Percentiles rank a stretch among this genome's conserved stretches.
Conservation (phyloP, 2,113 vertebrate genomes). For the Sus scrofa region DNA sequence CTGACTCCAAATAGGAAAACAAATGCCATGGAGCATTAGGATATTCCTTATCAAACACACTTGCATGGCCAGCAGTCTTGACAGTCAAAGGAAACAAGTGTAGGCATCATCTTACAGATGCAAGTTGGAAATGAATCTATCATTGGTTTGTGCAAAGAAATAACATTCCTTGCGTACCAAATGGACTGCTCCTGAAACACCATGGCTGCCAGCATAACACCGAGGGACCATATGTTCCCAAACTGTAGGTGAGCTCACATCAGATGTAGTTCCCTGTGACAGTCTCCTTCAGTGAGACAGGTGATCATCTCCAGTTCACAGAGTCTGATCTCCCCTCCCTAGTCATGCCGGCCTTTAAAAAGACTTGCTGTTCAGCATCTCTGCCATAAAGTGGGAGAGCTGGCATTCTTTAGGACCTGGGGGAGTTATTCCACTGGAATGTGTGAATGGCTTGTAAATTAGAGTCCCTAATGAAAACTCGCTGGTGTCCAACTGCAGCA, state of each 20-base stretch:
- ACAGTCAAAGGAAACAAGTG: neutral
- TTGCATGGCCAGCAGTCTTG: neutral
- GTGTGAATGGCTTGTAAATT: slow-evolving; percentile 97
- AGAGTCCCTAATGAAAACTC: slow-evolving; percentile 97
- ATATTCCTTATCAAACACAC: neutral
- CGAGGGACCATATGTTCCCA: slow-evolving; percentile 24
- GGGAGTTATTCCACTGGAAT: slow-evolving; percentile 94
- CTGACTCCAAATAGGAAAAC: neutral
- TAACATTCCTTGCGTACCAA: neutral
- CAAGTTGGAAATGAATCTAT: neutral
- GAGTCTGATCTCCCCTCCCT: fast-evolving
- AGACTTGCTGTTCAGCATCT: slow-evolving; percentile 70
- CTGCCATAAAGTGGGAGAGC: slow-evolving; percentile 85
- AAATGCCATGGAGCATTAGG: neutral
- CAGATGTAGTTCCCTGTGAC: slow-evolving; percentile 11
- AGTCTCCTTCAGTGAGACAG: neutral
- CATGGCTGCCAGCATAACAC: slow-evolving; percentile 57
- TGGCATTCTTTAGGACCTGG: slow-evolving; percentile 92
- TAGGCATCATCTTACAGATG: neutral
- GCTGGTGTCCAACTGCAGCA: slow-evolving; percentile 96
- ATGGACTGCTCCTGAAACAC: slow-evolving; percentile 11
- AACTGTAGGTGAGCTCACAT: neutral
- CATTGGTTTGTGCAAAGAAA: neutral
- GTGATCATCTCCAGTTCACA: neutral
- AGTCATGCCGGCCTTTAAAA: slow-evolving; percentile 69